A percentile compares a stretch with the other conserved stretches of the same genome.
Evolutionary conservation across 2,113 vertebrate genomes (phyloP).

Genomic region (Lanius collurio): DNA sequence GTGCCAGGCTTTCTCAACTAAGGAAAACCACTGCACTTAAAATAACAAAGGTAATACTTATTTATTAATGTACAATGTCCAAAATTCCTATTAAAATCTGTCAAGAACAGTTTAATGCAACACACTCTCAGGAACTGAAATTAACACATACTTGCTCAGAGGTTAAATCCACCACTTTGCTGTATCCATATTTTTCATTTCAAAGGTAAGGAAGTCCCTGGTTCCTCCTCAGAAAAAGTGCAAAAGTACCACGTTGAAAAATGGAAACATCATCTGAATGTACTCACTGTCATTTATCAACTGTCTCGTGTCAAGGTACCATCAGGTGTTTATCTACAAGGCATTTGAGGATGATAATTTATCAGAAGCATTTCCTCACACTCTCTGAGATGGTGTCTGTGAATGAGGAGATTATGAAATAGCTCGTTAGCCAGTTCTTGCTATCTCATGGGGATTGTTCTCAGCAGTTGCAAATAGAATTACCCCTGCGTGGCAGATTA

Average conservation of each 20-base stretch:
- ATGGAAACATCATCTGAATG: neutral
- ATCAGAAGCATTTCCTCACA: neutral
- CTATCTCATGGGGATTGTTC: neutral
- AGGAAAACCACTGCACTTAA: conserved; percentile 55
- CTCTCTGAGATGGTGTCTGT: neutral
- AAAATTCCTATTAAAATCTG: conserved; percentile 47
- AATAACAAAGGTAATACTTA: conserved; percentile 51
- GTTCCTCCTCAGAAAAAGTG: neutral
- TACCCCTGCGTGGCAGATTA: neutral
- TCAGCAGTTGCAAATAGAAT: neutral
- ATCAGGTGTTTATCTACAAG: neutral
- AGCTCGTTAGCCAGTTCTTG: neutral
- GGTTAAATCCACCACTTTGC: neutral
- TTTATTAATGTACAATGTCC: conserved; percentile 33
- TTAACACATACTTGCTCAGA: neutral
- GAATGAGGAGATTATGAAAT: neutral
- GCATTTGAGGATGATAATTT: neutral
- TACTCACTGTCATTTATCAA: neutral
- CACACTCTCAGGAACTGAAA: neutral
- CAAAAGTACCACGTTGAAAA: neutral
- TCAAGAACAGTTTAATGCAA: conserved; percentile 17
- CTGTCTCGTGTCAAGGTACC: neutral
- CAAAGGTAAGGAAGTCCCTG: neutral
- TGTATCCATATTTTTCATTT: neutral
- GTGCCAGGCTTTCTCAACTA: neutral